Conservation (phyloP, 2,113 vertebrate genomes). For the Neofelis nebulosa region DNA sequence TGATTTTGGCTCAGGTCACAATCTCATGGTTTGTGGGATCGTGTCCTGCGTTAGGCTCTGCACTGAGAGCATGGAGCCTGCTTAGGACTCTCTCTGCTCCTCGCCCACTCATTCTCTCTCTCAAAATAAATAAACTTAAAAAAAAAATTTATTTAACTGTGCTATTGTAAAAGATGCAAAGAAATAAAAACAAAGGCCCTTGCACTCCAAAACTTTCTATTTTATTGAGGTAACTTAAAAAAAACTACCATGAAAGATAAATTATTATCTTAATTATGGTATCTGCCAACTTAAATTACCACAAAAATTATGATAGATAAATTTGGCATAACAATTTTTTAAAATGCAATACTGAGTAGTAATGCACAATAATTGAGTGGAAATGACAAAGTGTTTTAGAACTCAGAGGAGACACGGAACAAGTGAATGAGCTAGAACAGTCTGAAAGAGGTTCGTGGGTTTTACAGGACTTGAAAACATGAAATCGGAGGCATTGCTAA, state of each 20-base stretch:
- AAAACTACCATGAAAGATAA: background rate
- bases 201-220: background rate
- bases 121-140: too few species aligned
- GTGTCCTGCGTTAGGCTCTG: too few species aligned
- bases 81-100: too few species aligned
- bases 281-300: background rate
- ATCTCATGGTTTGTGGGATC: too few species aligned
- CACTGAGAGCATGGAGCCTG: too few species aligned
- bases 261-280: background rate
- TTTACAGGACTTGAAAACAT: background rate
- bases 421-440: background rate
- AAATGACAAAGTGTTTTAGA: background rate
- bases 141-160: background rate
- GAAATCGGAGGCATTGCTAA: background rate
- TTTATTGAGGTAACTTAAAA: background rate
- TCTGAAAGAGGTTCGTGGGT: background rate
- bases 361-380: background rate
- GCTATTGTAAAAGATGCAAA: background rate
- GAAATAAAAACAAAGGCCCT: background rate
- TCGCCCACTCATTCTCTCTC: too few species aligned
- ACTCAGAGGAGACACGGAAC: background rate
- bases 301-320: background rate
- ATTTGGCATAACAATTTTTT: background rate
- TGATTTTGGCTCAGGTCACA: too few species aligned
- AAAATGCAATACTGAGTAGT: background rate